These are phyloP conservation scores for Halesus radiatus DNA, from an alignment of 1,140 invertebrate genomes.

Conservation along the genomic window DNA sequence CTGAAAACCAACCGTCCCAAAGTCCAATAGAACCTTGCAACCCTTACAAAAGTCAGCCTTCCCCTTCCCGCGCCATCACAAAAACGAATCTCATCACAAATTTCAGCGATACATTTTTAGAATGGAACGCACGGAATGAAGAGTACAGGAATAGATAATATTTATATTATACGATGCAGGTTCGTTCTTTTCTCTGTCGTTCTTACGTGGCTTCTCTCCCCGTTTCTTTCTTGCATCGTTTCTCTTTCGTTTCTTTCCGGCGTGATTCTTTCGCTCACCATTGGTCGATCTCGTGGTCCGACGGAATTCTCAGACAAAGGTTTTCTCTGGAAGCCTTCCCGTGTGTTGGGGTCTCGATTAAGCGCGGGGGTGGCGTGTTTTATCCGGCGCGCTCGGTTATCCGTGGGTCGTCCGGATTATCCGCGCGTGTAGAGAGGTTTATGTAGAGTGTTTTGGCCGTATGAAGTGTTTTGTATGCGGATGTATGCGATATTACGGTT, in stretches of 20 bases:
- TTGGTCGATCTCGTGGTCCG: slow-evolving; percentile 51
- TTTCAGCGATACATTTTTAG: not conserved
- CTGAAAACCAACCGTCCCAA: not conserved
- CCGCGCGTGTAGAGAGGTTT: not conserved
- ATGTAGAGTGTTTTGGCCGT: not conserved
- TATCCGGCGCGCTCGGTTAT: too few relatives aligned
- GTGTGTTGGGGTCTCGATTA: not conserved
- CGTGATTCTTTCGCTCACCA: slow-evolving; percentile 55
- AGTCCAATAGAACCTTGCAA: not conserved
- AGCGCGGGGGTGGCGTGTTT: not conserved
- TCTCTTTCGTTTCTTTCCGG: slow-evolving; percentile 46
- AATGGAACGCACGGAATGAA: not conserved
- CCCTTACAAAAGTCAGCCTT: not conserved
- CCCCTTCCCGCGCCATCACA: not conserved
- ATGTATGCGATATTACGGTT: too few relatives aligned
- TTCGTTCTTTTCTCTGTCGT: slow-evolving; percentile 1
- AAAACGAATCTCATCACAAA: too few relatives aligned
- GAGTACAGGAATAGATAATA: not conserved
- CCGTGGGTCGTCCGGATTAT: not conserved
- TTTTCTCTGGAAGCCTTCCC: not conserved
- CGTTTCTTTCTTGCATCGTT: slow-evolving; percentile 36
- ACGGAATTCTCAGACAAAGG: slow-evolving; percentile 48
- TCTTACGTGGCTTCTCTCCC: slow-evolving; percentile 6
- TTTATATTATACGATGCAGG: not conserved
- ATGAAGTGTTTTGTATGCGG: not conserved